Evolutionary conservation across 2,888 invertebrate genomes (phyloP).

Genomic region (Melangyna quadrimaculata): DNA sequence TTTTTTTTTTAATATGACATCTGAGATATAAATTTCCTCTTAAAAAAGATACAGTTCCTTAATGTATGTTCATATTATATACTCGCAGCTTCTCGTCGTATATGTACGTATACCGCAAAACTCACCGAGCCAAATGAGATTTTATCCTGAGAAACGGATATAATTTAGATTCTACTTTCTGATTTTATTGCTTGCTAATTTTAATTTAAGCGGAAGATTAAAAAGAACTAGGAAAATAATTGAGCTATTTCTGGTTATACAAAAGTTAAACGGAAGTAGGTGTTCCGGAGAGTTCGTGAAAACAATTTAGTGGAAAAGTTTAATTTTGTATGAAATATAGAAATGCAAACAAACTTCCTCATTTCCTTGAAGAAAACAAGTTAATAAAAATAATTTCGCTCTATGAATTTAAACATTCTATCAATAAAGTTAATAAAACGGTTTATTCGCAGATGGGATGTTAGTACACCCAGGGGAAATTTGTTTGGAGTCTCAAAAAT

Average conservation of each 20-base stretch:
- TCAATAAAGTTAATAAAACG: no score
- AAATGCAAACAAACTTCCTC: neutral
- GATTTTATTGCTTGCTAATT: neutral
- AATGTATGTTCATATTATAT: no score
- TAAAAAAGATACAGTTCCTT: neutral
- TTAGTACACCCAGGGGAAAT: no score
- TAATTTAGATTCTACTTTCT: neutral
- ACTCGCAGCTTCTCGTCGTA: no score
- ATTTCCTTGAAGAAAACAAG: neutral
- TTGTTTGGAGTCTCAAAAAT: no score
- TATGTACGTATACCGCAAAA: neutral
- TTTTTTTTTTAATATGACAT: neutral
- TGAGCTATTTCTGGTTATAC: no score
- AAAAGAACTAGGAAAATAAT: neutral
- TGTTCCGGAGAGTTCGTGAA: neutral
- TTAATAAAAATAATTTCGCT: no score
- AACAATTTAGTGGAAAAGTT: neutral
- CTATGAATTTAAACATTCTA: no score
- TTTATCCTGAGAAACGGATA: neutral
- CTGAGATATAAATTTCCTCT: constrained; percentile 2
- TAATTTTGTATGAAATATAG: no score
- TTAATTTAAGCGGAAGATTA: neutral
- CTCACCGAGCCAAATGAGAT: neutral
- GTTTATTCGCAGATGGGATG: no score
- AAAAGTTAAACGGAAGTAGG: neutral